These are phyloP conservation scores for Syrphus vitripennis DNA, from an alignment of 2,888 invertebrate species.

Conservation along the genomic window DNA sequence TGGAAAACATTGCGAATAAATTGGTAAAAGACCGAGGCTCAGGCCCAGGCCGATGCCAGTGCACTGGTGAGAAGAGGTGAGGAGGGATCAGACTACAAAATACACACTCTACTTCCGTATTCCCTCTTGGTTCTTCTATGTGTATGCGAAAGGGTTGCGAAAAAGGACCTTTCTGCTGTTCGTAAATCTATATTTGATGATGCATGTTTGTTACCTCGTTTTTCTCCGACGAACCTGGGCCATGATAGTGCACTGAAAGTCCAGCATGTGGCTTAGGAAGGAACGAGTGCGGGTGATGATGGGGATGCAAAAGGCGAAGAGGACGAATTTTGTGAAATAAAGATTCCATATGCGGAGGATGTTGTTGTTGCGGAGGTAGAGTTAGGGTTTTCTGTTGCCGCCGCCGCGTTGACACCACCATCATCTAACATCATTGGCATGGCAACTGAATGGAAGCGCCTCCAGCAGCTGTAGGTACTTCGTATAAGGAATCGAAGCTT, in stretches of 20 bases:
- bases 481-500: slow-evolving; percentile 66
- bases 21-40: slow-evolving; percentile 60
- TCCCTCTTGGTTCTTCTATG: slow-evolving; percentile 64
- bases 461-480: slow-evolving; percentile 58
- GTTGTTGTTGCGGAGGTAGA: slow-evolving; percentile 42
- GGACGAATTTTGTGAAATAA: slow-evolving; percentile 62
- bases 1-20: slow-evolving; percentile 69
- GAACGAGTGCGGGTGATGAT: not conserved
- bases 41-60: not conserved
- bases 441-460: slow-evolving; percentile 62
- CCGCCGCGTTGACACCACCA: slow-evolving; percentile 68
- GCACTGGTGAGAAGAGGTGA: not conserved
- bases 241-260: slow-evolving; percentile 58
- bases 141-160: slow-evolving; percentile 69
- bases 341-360: slow-evolving; percentile 64
- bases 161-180: slow-evolving; percentile 69
- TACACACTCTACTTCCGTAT: slow-evolving; percentile 63
- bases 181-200: slow-evolving; percentile 72
- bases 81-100: slow-evolving; percentile 13
- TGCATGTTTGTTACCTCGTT: slow-evolving; percentile 70
- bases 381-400: no score
- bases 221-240: slow-evolving; percentile 46
- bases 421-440: slow-evolving; percentile 65
- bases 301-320: slow-evolving; percentile 25
- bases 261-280: slow-evolving; percentile 26